Percentiles rank a stretch among this genome's conserved stretches.
These are phyloP conservation scores for Dendroctonus valens DNA, from an alignment of 1,140 invertebrate genomes.

Conservation along the genomic window DNA sequence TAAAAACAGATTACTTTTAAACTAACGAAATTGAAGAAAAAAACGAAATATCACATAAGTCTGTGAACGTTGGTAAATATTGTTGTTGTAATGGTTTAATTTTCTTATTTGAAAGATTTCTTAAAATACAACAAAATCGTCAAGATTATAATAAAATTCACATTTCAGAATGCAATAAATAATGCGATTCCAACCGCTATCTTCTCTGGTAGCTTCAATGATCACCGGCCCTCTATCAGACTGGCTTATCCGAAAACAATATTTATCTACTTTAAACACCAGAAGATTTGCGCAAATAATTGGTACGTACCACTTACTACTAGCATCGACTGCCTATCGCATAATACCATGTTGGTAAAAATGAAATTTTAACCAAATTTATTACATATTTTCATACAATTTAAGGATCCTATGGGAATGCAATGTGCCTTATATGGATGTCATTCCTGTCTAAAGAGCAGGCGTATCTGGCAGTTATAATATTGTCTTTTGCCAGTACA, in stretches of 20 bases:
- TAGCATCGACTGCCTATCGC: not conserved
- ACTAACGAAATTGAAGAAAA: too few relatives aligned
- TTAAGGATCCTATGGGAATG: slow-evolving; percentile 14
- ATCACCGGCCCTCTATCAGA: slow-evolving; percentile 64
- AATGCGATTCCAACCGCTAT: slow-evolving; percentile 76
- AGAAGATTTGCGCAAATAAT: slow-evolving; percentile 67
- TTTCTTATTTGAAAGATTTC: too few relatives aligned
- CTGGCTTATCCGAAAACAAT: slow-evolving; percentile 57
- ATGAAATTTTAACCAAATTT: not conserved
- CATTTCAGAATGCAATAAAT: slow-evolving; percentile 67
- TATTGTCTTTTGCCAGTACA: not conserved
- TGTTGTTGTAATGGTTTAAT: too few relatives aligned
- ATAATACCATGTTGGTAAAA: not conserved
- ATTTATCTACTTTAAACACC: slow-evolving; percentile 53
- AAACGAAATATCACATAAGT: too few relatives aligned
- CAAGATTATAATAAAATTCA: too few relatives aligned
- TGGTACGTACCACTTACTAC: slow-evolving; percentile 50
- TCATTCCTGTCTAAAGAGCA: not conserved
- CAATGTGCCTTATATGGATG: slow-evolving; percentile 3
- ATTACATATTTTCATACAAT: not conserved
- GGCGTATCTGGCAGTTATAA: slow-evolving; percentile 7
- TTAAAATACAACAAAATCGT: too few relatives aligned
- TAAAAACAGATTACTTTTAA: too few relatives aligned
- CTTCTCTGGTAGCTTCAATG: slow-evolving; percentile 67
- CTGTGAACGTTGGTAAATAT: too few relatives aligned